phyloP scores from a whole-genome alignment of 2,113 vertebrate genomes.

The Sus scrofa region T2T-Sscrofa CM000816.6:1753001-1753500 shows the following conservation, averaged over 20 bases:
- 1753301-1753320: not conserved
- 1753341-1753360: accelerated
- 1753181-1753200: not conserved
- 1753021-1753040: not conserved
- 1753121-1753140: not conserved
- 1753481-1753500: not conserved
- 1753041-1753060: not conserved
- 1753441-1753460: accelerated
- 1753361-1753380: accelerated
- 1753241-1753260: not conserved
- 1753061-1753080: not conserved
- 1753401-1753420: accelerated
- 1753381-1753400: not conserved
- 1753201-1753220: not conserved
- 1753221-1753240: not conserved
- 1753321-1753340: not conserved
- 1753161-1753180: not conserved
- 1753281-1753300: not conserved
- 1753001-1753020: not conserved
- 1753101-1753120: not conserved
- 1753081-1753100: not conserved
- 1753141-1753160: not conserved
- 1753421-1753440: too few species aligned
- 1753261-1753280: not conserved
- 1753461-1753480: not conserved